These are phyloP conservation scores for Anguilla japonica DNA, from an alignment of 2,113 vertebrate genomes.

Conservation along the genomic window DNA sequence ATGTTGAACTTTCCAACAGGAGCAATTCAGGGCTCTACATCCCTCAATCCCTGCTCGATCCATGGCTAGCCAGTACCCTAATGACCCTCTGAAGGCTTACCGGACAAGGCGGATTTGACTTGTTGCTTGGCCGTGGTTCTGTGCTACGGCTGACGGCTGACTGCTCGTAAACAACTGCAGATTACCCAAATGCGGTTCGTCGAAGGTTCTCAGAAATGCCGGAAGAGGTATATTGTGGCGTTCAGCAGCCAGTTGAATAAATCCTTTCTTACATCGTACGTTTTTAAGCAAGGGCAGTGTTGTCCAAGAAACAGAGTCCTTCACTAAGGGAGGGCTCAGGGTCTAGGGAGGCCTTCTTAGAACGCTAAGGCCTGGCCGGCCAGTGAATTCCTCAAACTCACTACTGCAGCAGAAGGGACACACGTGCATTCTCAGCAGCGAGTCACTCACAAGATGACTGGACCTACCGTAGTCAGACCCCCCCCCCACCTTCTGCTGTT, in stretches of 20 bases:
- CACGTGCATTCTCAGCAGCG: background rate
- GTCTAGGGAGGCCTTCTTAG: background rate
- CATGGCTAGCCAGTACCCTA: background rate
- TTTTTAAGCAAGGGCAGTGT: background rate
- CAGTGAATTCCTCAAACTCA: background rate
- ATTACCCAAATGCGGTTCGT: background rate
- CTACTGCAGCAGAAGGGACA: background rate
- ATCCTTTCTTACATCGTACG: background rate
- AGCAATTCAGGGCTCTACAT: constrained; percentile 9
- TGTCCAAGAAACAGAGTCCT: background rate
- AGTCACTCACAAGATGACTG: background rate
- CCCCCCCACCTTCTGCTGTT: background rate
- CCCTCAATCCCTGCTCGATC: background rate
- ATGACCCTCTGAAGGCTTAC: constrained; percentile 5
- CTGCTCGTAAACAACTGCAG: background rate
- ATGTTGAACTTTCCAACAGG: background rate
- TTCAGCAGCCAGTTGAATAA: background rate
- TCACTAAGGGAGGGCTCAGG: background rate
- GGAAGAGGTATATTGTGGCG: background rate
- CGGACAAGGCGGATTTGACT: background rate
- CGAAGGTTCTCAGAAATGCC: background rate
- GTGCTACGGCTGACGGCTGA: background rate
- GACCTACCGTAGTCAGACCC: background rate
- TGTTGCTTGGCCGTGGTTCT: background rate
- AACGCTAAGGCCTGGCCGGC: background rate